Conservation (phyloP, 2,113 vertebrate genomes). For the Rynchops niger region DNA sequence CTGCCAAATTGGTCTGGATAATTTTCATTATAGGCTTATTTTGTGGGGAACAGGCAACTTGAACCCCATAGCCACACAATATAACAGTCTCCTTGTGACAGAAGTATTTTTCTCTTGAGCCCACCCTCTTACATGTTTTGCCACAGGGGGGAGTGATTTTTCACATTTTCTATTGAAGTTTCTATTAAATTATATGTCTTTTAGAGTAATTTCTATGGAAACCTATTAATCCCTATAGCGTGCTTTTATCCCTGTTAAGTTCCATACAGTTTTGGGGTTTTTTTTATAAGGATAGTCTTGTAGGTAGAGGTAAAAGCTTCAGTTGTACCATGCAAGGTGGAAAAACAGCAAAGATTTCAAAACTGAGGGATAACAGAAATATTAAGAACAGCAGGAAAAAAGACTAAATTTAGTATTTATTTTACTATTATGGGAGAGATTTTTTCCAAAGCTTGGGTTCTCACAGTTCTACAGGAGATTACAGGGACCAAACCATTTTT, state of each 20-base stretch:
- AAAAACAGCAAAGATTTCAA: not conserved
- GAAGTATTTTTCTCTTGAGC: not conserved
- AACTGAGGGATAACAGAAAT: not conserved
- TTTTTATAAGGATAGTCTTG: not conserved
- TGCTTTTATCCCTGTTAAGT: not conserved
- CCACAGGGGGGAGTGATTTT: conserved; percentile 56
- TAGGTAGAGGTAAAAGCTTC: not conserved
- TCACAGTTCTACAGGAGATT: conserved; percentile 48
- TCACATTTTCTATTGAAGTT: not conserved
- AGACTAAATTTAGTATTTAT: not conserved
- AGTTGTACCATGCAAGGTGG: not conserved
- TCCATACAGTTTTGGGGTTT: not conserved
- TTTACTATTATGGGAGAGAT: not conserved
- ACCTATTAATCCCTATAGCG: not conserved
- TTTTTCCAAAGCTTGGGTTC: conserved; percentile 30
- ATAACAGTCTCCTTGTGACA: not conserved
- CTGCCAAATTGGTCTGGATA: not conserved
- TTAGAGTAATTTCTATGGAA: not conserved
- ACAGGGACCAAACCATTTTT: conserved; percentile 66
- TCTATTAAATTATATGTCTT: not conserved
- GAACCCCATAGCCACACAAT: not conserved
- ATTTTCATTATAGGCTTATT: not conserved
- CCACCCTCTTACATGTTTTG: not conserved
- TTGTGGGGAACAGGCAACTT: not conserved
- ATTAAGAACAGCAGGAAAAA: not conserved